Base-by-base conservation (phyloP, 1,140 invertebrate species). In the Uloborus diversus region DNA sequence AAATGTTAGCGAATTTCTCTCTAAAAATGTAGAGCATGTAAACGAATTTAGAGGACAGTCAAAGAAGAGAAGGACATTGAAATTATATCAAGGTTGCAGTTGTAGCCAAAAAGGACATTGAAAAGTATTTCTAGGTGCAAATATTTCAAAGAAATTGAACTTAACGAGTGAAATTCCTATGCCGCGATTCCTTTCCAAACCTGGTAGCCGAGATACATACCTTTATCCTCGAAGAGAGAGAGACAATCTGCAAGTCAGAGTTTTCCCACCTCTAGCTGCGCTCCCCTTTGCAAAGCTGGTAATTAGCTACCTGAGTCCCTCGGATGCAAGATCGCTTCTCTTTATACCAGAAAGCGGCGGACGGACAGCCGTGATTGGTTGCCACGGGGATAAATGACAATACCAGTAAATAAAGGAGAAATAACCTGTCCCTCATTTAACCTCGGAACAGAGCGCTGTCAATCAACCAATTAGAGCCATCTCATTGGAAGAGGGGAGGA, bases 171-270 rank as follows among this genome's bases (percentile, higher is more conserved):
- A 13, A 42, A 42, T 17, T 42, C 1, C 17, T 42, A 17, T 2
- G 2, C 9, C 17, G 17, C 7, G 51, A 20, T 1, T n/a, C 11
- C 9, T 2, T 20, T 1, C 1, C 51, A 47, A 17, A 9, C 17
- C 9, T 47, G 17, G 53, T 57, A 20, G 2, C 11, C n/a, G 27
- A 49, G 13, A 17, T 4, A 11, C 66, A 14, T 70, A 70, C 66
- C 66, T 56, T 56, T 57, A 70, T 56, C 66, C 51, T 57, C 17
- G 25, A 51, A 70, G 66, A 33, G n/a, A 68, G 30, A 70, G 66
- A 70, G 57, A 53, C 51, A 70, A 49, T 13, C 66, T 70, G 66
- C 20, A 57, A 30, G 28, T 33, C 66, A 70, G 51, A 57, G 66
- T 56, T 70, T 70, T 56, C 66, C 51, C 32, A 30, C 51, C 35